Evolutionary conservation across 2,113 vertebrate genomes (phyloP).

Genomic region (Macrotis lagotis): DNA sequence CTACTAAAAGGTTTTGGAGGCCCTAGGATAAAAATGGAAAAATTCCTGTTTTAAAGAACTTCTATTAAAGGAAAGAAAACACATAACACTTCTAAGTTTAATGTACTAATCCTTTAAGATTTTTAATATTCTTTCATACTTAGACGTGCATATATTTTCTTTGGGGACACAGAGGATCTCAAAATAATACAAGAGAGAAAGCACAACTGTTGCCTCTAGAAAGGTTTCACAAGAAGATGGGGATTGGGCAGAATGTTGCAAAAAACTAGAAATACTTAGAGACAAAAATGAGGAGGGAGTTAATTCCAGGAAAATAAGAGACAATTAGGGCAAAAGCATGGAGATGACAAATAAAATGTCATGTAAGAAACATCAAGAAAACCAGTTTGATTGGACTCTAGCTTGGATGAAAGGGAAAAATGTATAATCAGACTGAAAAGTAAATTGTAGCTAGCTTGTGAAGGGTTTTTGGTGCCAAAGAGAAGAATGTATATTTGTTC

Average conservation of each 20-base stretch:
- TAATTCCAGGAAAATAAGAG: background rate
- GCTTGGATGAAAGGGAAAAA: background rate
- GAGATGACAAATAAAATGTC: background rate
- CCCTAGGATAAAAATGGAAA: too few species aligned
- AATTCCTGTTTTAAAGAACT: too few species aligned
- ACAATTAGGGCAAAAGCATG: background rate
- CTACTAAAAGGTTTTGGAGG: too few species aligned
- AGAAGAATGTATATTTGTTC: background rate
- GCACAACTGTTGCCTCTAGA: background rate
- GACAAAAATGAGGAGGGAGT: background rate
- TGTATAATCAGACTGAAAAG: background rate
- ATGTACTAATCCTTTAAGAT: too few species aligned
- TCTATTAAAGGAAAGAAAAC: too few species aligned
- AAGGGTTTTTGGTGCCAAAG: background rate
- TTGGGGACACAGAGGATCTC: background rate
- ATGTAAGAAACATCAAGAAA: background rate
- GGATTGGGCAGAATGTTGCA: background rate
- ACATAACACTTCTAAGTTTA: too few species aligned
- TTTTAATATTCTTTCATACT: too few species aligned
- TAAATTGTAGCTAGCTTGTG: background rate
- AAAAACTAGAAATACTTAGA: background rate
- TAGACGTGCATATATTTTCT: too few species aligned
- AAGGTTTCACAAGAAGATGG: background rate
- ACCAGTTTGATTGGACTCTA: background rate
- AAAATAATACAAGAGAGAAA: background rate